phyloP scores from a whole-genome alignment of 1,140 invertebrate species.

The Anastrepha ludens region DNA sequence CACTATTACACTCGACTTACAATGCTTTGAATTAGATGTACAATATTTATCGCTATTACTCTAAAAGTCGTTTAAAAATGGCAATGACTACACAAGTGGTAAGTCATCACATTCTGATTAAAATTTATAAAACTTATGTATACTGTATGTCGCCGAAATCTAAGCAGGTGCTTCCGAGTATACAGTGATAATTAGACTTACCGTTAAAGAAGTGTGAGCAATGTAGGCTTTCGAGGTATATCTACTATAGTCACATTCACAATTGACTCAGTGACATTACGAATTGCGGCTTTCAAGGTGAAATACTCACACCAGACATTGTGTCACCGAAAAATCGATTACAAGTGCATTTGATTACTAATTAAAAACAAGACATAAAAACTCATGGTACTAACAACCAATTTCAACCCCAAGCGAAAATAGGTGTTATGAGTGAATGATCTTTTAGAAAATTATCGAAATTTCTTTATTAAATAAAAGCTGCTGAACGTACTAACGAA shows the following conservation, averaged over 20 bases:
- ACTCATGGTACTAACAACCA: no score
- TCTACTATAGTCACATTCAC: not conserved
- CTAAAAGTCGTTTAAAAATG: not conserved
- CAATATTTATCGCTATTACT: not conserved
- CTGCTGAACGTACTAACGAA: no score
- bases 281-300: not conserved
- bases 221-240: not conserved
- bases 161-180: not conserved
- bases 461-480: no score
- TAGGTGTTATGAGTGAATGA: no score
- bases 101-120: constrained; percentile 30
- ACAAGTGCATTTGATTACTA: constrained; percentile 2
- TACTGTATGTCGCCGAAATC: not conserved
- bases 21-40: not conserved
- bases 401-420: no score
- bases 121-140: not conserved
- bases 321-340: constrained; percentile 34
- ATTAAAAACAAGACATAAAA: not conserved
- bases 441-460: no score
- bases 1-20: not conserved
- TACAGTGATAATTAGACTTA: not conserved
- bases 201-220: constrained; percentile 13
- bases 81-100: constrained; percentile 12
- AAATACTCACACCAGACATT: constrained; percentile 25
- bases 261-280: not conserved